Conservation (phyloP, 2,797 vertebrate genomes). For the Cuculus canorus region DNA sequence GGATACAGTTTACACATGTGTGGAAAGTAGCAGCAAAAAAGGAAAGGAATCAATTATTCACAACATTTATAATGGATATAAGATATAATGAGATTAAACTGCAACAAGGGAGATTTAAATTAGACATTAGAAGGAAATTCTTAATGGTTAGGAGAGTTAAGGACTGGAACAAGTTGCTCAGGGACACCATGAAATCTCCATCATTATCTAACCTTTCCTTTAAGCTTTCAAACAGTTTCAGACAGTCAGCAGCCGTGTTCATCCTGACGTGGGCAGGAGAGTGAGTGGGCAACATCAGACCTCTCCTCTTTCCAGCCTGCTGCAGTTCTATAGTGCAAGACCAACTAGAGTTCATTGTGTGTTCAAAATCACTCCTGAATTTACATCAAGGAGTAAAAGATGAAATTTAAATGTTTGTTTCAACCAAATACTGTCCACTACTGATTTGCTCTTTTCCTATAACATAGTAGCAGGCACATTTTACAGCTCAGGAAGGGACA, state of each 20-base stretch:
- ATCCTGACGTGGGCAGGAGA: not conserved
- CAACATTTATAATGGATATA: not conserved
- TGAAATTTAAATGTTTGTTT: not conserved
- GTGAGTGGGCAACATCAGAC: not conserved
- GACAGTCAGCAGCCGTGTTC: not conserved
- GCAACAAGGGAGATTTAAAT: not conserved
- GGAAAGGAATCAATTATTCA: not conserved
- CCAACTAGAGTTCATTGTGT: not conserved
- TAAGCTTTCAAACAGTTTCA: not conserved
- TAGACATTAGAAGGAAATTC: not conserved
- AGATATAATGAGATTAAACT: not conserved
- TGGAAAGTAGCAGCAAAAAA: not conserved
- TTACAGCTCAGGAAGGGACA: not conserved
- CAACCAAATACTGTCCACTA: not conserved
- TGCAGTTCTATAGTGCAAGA: not conserved
- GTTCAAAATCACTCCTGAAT: not conserved
- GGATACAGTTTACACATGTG: not conserved
- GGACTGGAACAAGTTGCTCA: conserved; percentile 1
- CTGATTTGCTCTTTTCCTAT: not conserved
- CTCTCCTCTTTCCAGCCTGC: not conserved
- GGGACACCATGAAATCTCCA: not conserved
- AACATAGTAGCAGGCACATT: not conserved
- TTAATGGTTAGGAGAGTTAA: not conserved
- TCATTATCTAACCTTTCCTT: not conserved
- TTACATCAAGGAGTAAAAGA: not conserved